Evolutionary conservation across 2,797 vertebrate genomes (phyloP), one percentile per base, ranked within the genome.

Genomic region (Hafferia zeledoni): DNA sequence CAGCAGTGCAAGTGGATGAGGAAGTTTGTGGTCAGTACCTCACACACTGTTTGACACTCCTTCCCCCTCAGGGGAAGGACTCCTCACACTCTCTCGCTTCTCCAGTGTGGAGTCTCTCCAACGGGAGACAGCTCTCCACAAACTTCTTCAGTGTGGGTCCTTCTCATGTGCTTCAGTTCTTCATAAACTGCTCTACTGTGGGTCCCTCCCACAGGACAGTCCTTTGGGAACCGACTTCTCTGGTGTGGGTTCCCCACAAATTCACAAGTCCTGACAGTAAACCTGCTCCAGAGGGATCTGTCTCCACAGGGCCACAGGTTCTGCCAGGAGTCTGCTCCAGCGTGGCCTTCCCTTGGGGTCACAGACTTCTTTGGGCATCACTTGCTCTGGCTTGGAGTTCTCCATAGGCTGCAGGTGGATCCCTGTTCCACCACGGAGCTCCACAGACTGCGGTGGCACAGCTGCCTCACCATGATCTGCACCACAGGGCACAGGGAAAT

Each of bases 341-440:
- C 27, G 13, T 19, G 22, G 25, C 12, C 9, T 47, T 47, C 25
- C 41, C 35, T 14, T 17, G 33, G 41, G 14, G 8, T 24, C 46
- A 23, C 31, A 68, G 22, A 25, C 49, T 24, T 13, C 10, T 75
- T 61, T 49, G 55, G 31, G 10, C 9, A 61, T 20, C 31, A 43
- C 9, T 1, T 49, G 13, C 1, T 61, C 31, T 9, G 9, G 10
- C 0, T 0, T 24, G 23, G 31, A 23, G 6, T 69, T 14, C 63
- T 56, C 43, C 28, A 1, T 1, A 9, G 47, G 10, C 1, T 55
- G 55, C 22, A 55, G 22, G 7, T n/a, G 16, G 30, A 61, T 55
- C 10, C 61, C 31, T 20, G 30, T 23, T 37, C 27, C 2, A 2
- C 31, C 22, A 13, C 16, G 25, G 61, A 31, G 5, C 7, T 25